A percentile compares a stretch with the other conserved stretches of the same genome.
phyloP scores from a whole-genome alignment of 2,113 vertebrate genomes.

The Mungos mungo region DNA sequence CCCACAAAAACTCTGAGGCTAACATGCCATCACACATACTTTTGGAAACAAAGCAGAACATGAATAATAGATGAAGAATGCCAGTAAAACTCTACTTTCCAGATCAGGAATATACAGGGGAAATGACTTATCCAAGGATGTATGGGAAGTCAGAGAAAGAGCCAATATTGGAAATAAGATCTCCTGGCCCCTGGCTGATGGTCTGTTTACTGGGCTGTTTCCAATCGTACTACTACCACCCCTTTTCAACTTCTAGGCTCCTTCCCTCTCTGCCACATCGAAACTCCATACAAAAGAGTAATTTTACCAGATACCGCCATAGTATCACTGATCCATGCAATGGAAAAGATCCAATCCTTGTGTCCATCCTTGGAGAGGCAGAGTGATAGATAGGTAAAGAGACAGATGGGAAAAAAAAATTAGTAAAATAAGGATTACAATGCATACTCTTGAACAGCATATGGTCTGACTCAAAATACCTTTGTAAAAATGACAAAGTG shows the following conservation, averaged over 20 bases:
- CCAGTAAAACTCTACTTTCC: neutral
- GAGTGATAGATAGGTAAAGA: neutral
- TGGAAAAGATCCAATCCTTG: slow-evolving; percentile 99
- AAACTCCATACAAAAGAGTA: neutral
- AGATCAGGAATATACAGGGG: neutral
- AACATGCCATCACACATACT: neutral
- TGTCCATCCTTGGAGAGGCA: slow-evolving; percentile 91
- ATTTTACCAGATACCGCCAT: slow-evolving; percentile 98
- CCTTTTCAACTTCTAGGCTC: neutral
- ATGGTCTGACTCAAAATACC: neutral
- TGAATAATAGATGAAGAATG: neutral
- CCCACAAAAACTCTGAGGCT: neutral
- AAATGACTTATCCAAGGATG: neutral
- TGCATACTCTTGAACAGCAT: neutral
- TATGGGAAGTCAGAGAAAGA: neutral
- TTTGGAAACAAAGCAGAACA: neutral
- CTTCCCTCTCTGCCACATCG: neutral
- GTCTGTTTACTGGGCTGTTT: neutral
- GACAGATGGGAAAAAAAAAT: slow-evolving; percentile 36
- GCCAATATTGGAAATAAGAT: neutral
- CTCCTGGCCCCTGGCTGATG: neutral
- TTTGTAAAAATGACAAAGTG: slow-evolving; percentile 48
- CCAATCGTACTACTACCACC: neutral
- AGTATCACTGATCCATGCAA: slow-evolving; percentile 98
- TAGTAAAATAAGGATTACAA: slow-evolving; percentile 29